Evolutionary conservation across 2,888 invertebrate species (phyloP).

Genomic region (Balanococcus diminutus): DNA sequence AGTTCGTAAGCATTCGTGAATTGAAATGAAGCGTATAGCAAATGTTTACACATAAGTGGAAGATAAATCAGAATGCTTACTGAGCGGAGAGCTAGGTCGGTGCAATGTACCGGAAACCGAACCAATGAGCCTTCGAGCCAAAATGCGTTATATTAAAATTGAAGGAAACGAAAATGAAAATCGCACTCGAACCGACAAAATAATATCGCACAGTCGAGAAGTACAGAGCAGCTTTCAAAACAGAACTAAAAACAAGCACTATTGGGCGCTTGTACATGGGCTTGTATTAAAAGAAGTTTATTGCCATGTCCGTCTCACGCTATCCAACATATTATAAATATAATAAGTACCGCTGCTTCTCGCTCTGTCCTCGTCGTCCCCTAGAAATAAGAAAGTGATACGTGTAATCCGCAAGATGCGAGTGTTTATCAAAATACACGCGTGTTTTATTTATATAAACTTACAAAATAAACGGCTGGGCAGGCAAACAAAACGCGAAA

Average conservation of each 20-base stretch:
- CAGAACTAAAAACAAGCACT: constrained; percentile 40
- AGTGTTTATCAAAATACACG: constrained; percentile 21
- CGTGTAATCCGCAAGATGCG: background rate
- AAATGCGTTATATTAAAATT: constrained; percentile 16
- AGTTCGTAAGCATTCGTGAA: background rate
- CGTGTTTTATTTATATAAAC: constrained; percentile 29
- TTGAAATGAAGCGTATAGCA: constrained; percentile 34
- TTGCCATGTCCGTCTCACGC: constrained; percentile 33
- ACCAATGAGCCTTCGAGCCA: constrained; percentile 4
- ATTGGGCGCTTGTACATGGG: constrained; percentile 37
- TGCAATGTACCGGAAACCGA: constrained; percentile 38
- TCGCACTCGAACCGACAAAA: constrained; percentile 21
- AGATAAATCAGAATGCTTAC: constrained; percentile 33
- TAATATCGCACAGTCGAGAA: constrained; percentile 21
- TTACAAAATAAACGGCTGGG: constrained; percentile 14
- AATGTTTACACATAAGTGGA: constrained; percentile 1
- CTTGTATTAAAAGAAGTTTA: constrained; percentile 9
- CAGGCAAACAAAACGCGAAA: background rate
- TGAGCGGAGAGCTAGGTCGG: constrained; percentile 13
- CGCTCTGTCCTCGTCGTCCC: constrained; percentile 50
- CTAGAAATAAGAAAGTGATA: constrained; percentile 34
- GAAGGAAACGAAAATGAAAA: background rate
- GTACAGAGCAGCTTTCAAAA: constrained; percentile 22
- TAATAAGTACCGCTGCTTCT: constrained; percentile 49
- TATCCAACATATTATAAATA: constrained; percentile 47